These are phyloP conservation scores for Atherinosoma microstoma DNA, from an alignment of 2,797 vertebrate species.

Conservation along the genomic window DNA sequence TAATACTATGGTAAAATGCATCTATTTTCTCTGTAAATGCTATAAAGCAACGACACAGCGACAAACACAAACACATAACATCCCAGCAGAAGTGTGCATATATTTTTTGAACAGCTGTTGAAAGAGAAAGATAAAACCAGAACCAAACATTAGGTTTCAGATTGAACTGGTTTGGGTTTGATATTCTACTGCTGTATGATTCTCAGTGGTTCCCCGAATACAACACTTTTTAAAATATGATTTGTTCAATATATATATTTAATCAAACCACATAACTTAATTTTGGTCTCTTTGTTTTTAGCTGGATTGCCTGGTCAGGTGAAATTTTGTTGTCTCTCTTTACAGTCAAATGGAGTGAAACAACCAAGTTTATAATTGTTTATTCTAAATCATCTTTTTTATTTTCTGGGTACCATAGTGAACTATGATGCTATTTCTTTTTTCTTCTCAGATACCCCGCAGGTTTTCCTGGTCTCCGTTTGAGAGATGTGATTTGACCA, in stretches of 20 bases:
- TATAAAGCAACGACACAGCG: no score
- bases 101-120: no score
- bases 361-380: background rate
- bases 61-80: no score
- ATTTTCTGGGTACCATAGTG: no score
- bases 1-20: no score
- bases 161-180: background rate
- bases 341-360: background rate
- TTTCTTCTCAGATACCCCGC: background rate
- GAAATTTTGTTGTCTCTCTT: background rate
- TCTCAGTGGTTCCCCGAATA: background rate
- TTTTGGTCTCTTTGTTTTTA: background rate
- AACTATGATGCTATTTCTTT: background rate
- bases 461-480: background rate
- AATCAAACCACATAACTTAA: background rate
- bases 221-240: no score
- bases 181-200: background rate
- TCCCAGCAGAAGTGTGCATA: no score
- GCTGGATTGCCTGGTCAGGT: background rate
- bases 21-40: no score
- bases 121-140: background rate
- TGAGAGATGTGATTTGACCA: background rate
- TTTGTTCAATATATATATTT: background rate
- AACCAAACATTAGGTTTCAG: background rate
- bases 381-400: background rate